Evolutionary conservation across 1,140 invertebrate species (phyloP).

Genomic region (Euwallacea fornicatus): DNA sequence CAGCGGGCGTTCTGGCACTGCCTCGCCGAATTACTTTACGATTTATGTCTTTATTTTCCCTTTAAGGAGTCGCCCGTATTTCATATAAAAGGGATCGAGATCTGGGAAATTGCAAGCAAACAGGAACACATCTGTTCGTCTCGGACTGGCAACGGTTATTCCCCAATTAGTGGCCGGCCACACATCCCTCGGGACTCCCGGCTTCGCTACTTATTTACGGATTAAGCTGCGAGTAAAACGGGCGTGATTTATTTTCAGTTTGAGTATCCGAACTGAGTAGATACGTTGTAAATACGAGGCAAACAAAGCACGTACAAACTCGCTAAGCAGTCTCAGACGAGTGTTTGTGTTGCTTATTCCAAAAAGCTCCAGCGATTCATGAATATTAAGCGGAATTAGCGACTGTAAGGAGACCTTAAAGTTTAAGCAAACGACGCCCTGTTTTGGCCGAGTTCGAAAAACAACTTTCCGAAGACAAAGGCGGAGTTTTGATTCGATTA

Average conservation of each 20-base stretch:
- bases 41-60: constrained; percentile 32
- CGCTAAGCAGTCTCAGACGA: constrained; percentile 17
- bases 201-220: constrained; percentile 37
- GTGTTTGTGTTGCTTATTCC: constrained; percentile 17
- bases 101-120: neutral
- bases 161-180: constrained; percentile 36
- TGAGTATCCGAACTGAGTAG: constrained; percentile 4
- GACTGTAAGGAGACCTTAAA: constrained; percentile 28
- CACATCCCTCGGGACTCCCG: constrained; percentile 27
- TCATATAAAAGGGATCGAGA: too few relatives aligned
- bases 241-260: constrained; percentile 31
- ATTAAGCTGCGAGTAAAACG: constrained; percentile 31
- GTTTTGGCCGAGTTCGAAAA: neutral
- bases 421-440: constrained; percentile 31
- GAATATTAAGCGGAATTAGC: constrained; percentile 35
- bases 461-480: neutral
- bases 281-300: constrained; percentile 1
- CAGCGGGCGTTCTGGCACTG: constrained; percentile 23
- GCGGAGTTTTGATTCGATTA: constrained; percentile 1
- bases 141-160: constrained; percentile 32
- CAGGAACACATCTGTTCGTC: constrained; percentile 27
- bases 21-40: constrained; percentile 27
- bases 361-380: constrained; percentile 32
- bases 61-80: constrained; percentile 18
- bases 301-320: constrained; percentile 21